Base-by-base conservation (phyloP, 2,113 vertebrate genomes). In the Mastomys natalensis region DNA sequence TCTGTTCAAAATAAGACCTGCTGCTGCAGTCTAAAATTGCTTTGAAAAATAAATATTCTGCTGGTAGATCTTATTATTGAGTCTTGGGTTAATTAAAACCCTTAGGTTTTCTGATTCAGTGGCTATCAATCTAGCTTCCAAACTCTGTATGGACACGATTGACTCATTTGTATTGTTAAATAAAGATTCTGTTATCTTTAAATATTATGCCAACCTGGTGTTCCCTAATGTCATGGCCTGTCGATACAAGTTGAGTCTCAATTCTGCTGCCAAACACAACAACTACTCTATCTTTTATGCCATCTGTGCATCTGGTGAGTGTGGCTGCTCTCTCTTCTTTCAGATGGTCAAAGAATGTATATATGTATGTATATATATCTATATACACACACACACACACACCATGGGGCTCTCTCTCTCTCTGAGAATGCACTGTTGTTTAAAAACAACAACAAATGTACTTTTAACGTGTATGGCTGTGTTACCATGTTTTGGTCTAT, bases 61-160 rank as follows among this genome's bases (percentile, higher is more conserved):
- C 58, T 45, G 29, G 76, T 62, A 68, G 45, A 22, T 86, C n/a
- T 3, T 53, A 40, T 3, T 53, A 40, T 34, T 58, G 84, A 74
- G 74, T 81, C 89, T 85, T 48, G 51, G n/a, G 45, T 94, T 97
- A 88, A 94, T 97, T 73, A 96, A 91, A 92, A 91, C 31, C 11
- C 81, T 66, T 74, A 16, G 15, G 53, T 86, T 95, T 96, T 94
- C 89, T 78, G 40, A 87, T 21, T 84, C 68, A 34, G 4, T 22
- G 48, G 31, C 37, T 64, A 8, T 88, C 88, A 90, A 2, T 53
- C 85, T 2, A 66, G 70, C 66, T 78, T n/a, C 62, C 88, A 3
- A 58, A 19, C 31, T 1, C 66, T 82, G 21, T 55, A 22, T 60
- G 22, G 66, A 76, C 45, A 73, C 5, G 1, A 3, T 5, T 81